phyloP scores from a whole-genome alignment of 1,140 invertebrate species.

The Dolichoris vasculosae region DNA sequence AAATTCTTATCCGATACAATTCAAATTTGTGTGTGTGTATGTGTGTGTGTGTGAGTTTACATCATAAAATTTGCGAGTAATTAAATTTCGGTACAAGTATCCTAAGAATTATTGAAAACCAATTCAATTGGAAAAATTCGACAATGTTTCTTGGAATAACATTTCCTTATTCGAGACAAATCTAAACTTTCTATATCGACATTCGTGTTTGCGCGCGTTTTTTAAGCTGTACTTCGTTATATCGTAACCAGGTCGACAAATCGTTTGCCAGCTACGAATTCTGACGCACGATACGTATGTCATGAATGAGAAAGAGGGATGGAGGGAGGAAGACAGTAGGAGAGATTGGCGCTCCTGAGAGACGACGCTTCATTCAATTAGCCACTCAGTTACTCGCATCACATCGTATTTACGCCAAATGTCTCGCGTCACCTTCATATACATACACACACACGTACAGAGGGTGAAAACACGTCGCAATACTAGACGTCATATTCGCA shows the following conservation, averaged over 20 bases:
- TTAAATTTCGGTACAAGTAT: no score
- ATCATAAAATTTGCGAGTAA: no score
- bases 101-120: no score
- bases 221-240: not conserved
- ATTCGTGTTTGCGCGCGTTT: not conserved
- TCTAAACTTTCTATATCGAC: not conserved
- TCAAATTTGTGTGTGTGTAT: no score
- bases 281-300: constrained; percentile 41
- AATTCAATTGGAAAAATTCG: no score
- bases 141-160: no score
- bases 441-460: not conserved
- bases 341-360: constrained; percentile 68
- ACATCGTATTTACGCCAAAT: constrained; percentile 67
- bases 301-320: not conserved
- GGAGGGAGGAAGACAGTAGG: constrained; percentile 16
- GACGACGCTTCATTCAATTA: constrained; percentile 73
- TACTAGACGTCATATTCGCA: constrained; percentile 12
- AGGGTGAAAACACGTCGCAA: not conserved
- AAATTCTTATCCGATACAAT: no score
- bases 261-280: constrained; percentile 23
- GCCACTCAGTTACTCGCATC: constrained; percentile 73
- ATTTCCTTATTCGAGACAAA: not conserved
- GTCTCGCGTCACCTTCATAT: constrained; percentile 34
- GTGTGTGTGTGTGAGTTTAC: no score
- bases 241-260: constrained; percentile 24